Evolutionary conservation across 2,797 vertebrate species (phyloP).

Genomic region (Anableps anableps): DNA sequence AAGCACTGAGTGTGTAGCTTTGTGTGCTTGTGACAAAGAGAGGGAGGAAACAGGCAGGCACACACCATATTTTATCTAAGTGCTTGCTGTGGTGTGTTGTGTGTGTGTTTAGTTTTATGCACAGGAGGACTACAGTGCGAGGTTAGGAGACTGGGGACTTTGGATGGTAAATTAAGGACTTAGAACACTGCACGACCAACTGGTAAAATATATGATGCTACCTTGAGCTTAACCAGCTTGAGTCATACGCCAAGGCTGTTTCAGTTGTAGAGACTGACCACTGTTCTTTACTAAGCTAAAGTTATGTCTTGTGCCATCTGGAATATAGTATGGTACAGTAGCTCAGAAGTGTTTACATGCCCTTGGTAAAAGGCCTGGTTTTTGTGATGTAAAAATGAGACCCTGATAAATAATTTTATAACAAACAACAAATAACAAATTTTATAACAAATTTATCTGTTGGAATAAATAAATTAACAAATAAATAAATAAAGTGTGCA

Average conservation of each 20-base stretch:
- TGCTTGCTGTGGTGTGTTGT: constrained; percentile 35
- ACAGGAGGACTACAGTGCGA: constrained; percentile 41
- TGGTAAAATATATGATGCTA: constrained; percentile 78
- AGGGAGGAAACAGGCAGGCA: constrained; percentile 14
- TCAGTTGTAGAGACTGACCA: constrained; percentile 74
- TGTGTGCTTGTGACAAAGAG: constrained; percentile 19
- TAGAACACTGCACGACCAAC: constrained; percentile 73
- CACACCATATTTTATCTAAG: constrained; percentile 20
- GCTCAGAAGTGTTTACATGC: not conserved
- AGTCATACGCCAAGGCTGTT: constrained; percentile 57
- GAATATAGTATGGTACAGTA: not conserved
- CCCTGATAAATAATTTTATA: not conserved
- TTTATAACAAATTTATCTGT: not conserved
- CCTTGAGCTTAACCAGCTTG: constrained; percentile 72
- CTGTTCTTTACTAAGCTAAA: constrained; percentile 32
- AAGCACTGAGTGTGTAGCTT: constrained; percentile 39
- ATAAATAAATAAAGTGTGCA: not conserved
- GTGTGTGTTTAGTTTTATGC: constrained; percentile 36
- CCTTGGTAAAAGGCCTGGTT: not conserved
- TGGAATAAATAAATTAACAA: not conserved
- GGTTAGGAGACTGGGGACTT: constrained; percentile 53
- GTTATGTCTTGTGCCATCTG: constrained; percentile 18
- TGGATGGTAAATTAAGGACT: constrained; percentile 78
- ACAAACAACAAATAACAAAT: not conserved
- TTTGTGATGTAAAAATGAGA: not conserved